Evolutionary conservation across 2,797 vertebrate species (phyloP), one percentile per base, ranked within the genome.

Genomic region (Odontamblyopus lacepedii): DNA sequence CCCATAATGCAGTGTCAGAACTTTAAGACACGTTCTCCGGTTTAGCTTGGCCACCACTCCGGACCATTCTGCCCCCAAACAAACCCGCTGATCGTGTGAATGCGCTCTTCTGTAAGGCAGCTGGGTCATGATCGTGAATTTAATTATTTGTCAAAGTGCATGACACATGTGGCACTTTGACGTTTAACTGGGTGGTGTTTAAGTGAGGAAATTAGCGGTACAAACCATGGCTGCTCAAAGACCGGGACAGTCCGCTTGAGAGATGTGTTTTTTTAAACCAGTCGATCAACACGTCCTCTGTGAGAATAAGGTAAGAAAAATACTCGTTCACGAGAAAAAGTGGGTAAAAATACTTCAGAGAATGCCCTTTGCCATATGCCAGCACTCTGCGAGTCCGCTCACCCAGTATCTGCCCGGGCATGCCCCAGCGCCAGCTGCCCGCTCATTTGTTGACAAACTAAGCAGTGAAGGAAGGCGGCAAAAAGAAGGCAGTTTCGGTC

Each of bases 371-470:
- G 32, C 11, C 26, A 8, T 30, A 3, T 50, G 70, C 65, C 53
- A 19, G 6, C 67, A 48, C 48, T 56, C 35, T 67, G 60, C 60
- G 6, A 57, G 30, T 13, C 74, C 70, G 68, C 75, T 71, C 61
- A 6, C 4, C 41, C 69, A 30, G 75, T 65, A 65, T 69, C 71
- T 87, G 86, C 76, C 83, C 84, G 83, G 90, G 53, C 85, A 88
- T 85, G 89, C 67, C 83, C 77, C 1, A 65, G 63, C 6, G 16
- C 63, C 61, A n/a, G 11, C 57, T 62, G 74, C 78, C 69, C 73
- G 73, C 73, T 35, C 72, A 23, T 68, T 72, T 81, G 82, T 80
- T 81, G 67, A 83, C 81, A 84, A 88, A 83, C 77, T 85, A 30
- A 53, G 8, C 27, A 70, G 61, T 0, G 6, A 11, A 30, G n/a